Base-by-base conservation (phyloP, 2,113 vertebrate genomes). In the Stictonetta naevosa region DNA sequence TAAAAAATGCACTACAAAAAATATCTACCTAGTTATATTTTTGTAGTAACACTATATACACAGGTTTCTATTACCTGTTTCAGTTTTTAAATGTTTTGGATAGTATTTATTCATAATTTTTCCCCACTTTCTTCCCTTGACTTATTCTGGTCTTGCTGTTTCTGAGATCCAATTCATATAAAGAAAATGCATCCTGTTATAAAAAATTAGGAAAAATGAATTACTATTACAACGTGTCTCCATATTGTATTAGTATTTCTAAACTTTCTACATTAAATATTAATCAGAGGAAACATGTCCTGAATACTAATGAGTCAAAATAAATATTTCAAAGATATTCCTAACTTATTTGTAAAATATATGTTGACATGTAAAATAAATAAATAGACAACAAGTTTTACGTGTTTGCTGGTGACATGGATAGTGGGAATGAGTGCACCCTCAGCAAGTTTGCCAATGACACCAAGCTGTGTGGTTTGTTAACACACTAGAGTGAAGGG, bases 161-260 rank as follows among this genome's bases (percentile, higher is more conserved):
- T 84, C 60, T 79, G 31, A 91, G 94, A 92, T 59, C 11, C 20
- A 59, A 19, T 4, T 93, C 17, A 59, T 81, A 26, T 67, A 83
- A 88, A 34, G 36, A 92, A 86, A 96, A 95, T 63, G 12, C 15
- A 52, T 23, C 48, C 90, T 86, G 11, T 93, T 92, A 76, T 63
- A 91, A 22, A 83, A 92, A 97, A 91, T 73, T 91, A 94, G 22
- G 63, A 86, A 89, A 92, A 95, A 91, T 16, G 18, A 88, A 86
- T 73, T 88, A 28, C n/a, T 67, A 72, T 89, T 90, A 66, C 50
- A 88, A 16, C 75, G 84, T 4, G 4, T 72, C 50, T 58, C 29
- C 1, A 6, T 52, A 91, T 93, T 96, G 63, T 93, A 93, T 95
- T 92, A 94, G 93, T 96, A 94, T 92, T 96, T 91, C 44, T 89